Base-by-base conservation (phyloP, 2,888 invertebrate genomes). In the Drosophila rubida region DNA sequence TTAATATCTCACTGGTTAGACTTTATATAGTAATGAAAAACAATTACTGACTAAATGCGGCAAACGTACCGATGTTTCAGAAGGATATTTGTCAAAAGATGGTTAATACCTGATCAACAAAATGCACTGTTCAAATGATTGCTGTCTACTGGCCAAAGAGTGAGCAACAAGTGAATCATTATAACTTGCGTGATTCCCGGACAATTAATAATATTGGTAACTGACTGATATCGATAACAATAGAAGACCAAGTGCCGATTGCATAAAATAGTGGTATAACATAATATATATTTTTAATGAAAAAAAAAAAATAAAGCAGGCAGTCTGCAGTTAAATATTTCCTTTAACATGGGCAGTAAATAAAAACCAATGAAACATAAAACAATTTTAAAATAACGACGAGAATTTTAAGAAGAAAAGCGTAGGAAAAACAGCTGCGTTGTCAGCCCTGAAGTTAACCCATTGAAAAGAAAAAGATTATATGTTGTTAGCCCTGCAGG, bases 401-500 rank as follows among this genome's bases (percentile, higher is more conserved):
- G 3, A 2, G 3, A 19, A 3, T 19, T 19, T 19, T 19, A 19
- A 19, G 19, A 19, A 19, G 19, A 2, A 2, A 19, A 19, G 3
- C 19, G 19, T 19, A 2, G 3, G 1, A 19, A 19, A 19, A 19
- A 19, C 3, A 19, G 3, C 19, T 19, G 19, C 3, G 1, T 19
- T 3, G 2, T 19, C 1, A 1, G 19, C 19, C 19, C 19, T 19
- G 19, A 19, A 19, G 3, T 2, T 4, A 7, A 4, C 1, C 25
- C 25, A 25, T 25, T 25, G 1, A 7, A 7, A 25, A 4, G 25
- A 13, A 14, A 25, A 27, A 35, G 14, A 30, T 9, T 27, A 30
- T 41, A 27, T 19, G 3, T n/a, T 19, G 35, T 66, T 19, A 74
- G 6, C 60, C 61, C 8, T 84, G 88, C 14, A 95, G 90, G 74